Conservation (phyloP, 2,797 vertebrate species). For the Tympanoctomys barrerae region DNA sequence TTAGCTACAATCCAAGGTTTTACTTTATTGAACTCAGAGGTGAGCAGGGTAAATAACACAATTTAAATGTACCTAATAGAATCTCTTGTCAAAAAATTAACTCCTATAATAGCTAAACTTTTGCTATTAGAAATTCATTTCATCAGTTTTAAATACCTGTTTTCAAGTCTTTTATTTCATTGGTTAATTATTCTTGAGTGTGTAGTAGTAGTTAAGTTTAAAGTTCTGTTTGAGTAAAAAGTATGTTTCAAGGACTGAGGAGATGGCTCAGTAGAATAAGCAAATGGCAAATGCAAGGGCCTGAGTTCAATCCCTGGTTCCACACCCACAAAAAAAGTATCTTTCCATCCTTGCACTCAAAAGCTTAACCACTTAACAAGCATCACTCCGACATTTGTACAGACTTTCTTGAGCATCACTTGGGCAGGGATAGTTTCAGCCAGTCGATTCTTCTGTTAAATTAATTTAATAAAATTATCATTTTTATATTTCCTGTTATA, state of each 20-base stretch:
- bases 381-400: not conserved
- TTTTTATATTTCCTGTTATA: not conserved
- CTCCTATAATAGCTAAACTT: not conserved
- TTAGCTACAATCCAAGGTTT: not conserved
- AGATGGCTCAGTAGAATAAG: too few species aligned
- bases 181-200: not conserved
- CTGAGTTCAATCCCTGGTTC: too few species aligned
- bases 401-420: not conserved
- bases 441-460: not conserved
- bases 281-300: too few species aligned
- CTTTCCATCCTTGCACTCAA: not conserved
- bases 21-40: not conserved
- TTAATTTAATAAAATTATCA: not conserved
- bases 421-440: not conserved
- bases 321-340: not conserved
- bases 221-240: conserved; percentile 4
- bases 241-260: too few species aligned
- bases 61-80: not conserved
- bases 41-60: not conserved
- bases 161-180: conserved; percentile 44
- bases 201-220: not conserved
- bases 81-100: not conserved
- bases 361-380: not conserved
- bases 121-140: not conserved
- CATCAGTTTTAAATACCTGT: not conserved